phyloP scores from a whole-genome alignment of 2,888 invertebrate species.

The Drosophila vallismaia region DNA sequence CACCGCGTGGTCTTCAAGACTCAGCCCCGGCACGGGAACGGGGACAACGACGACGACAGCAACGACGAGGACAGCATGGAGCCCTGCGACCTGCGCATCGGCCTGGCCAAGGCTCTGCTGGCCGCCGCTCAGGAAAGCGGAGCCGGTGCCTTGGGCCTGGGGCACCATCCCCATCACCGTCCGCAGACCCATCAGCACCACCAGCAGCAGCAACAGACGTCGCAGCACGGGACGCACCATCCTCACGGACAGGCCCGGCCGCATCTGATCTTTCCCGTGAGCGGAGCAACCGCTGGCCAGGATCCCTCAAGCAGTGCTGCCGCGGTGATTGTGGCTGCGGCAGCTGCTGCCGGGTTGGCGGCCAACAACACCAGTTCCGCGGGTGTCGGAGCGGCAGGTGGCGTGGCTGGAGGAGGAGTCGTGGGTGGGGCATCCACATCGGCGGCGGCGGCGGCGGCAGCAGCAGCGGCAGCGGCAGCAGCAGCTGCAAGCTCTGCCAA shows the following conservation, averaged over 20 bases:
- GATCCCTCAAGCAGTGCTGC: slow-evolving; percentile 55
- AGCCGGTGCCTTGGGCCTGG: slow-evolving; percentile 34
- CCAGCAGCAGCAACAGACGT: slow-evolving; percentile 38
- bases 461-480: slow-evolving; percentile 29
- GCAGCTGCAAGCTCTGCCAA: slow-evolving; percentile 28
- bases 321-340: slow-evolving; percentile 55
- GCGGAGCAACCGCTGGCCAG: slow-evolving; percentile 20
- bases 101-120: slow-evolving; percentile 76
- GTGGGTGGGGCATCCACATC: slow-evolving; percentile 67
- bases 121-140: slow-evolving; percentile 52
- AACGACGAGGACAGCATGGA: slow-evolving; percentile 73
- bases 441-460: slow-evolving; percentile 62
- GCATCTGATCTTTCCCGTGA: slow-evolving; percentile 73
- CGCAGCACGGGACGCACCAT: slow-evolving; percentile 15
- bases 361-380: slow-evolving; percentile 66
- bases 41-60: slow-evolving; percentile 51
- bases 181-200: slow-evolving; percentile 43
- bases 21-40: slow-evolving; percentile 42
- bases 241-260: slow-evolving; percentile 81
- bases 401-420: slow-evolving; percentile 33
- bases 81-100: slow-evolving; percentile 83
- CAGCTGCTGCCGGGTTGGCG: slow-evolving; percentile 60
- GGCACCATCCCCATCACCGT: slow-evolving; percentile 52
- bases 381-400: slow-evolving; percentile 20
- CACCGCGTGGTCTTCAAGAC: slow-evolving; percentile 22